Percentiles rank a stretch among this genome's conserved stretches.
Evolutionary conservation across 2,797 vertebrate species (phyloP).

Genomic region (Xiphophorus birchmanni): DNA sequence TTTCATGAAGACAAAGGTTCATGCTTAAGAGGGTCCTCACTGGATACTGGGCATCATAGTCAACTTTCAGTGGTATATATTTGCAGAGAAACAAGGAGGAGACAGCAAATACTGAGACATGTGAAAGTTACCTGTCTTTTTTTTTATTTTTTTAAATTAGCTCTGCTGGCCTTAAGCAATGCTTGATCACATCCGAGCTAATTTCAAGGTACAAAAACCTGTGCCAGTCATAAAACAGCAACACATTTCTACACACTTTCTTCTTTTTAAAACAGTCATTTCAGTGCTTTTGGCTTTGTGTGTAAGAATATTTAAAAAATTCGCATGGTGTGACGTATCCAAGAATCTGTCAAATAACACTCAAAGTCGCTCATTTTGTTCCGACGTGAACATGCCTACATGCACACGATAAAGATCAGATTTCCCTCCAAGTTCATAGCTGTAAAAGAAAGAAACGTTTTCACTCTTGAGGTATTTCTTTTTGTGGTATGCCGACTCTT

Average conservation of each 20-base stretch:
- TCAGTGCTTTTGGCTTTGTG: background rate
- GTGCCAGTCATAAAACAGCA: background rate
- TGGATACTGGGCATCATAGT: background rate
- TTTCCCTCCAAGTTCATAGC: background rate
- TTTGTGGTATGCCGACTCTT: background rate
- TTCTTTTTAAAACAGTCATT: background rate
- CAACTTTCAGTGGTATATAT: background rate
- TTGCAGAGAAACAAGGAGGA: constrained; percentile 8
- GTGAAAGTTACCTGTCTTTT: background rate
- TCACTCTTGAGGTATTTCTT: background rate
- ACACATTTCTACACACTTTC: background rate
- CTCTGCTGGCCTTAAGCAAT: background rate
- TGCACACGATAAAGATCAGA: background rate
- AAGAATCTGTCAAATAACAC: background rate
- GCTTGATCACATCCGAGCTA: background rate
- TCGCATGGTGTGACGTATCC: background rate
- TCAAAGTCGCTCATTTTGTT: background rate
- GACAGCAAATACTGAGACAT: constrained; percentile 7
- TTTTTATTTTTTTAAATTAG: too few species aligned
- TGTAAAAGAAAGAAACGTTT: background rate
- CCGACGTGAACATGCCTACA: background rate
- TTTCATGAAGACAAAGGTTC: constrained; percentile 1
- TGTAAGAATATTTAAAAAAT: background rate
- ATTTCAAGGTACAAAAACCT: background rate
- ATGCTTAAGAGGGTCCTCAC: background rate